These are phyloP conservation scores for Octodon degus DNA, from an alignment of 2,113 vertebrate species.

Conservation along the genomic window DNA sequence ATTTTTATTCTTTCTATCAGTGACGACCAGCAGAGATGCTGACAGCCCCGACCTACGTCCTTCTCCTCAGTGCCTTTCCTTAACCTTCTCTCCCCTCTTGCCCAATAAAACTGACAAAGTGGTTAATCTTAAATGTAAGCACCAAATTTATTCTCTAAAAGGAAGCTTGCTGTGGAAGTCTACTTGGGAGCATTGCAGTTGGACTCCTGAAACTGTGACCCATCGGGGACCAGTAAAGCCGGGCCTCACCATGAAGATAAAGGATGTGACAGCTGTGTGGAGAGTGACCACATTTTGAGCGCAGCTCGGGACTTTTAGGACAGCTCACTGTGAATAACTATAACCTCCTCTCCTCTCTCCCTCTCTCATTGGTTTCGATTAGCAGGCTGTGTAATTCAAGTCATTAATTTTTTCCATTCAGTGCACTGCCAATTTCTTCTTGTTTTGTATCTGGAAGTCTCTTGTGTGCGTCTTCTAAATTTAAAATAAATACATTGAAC, in stretches of 20 bases:
- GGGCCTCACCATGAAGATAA: background rate
- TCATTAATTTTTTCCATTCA: constrained; percentile 84
- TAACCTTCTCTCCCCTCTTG: background rate
- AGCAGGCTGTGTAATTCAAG: constrained; percentile 72
- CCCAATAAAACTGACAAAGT: background rate
- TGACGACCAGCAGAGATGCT: background rate
- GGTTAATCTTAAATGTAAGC: background rate
- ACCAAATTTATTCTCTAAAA: background rate
- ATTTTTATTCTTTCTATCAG: background rate
- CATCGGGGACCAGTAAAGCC: background rate
- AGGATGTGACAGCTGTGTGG: background rate
- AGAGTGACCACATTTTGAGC: constrained; percentile 25
- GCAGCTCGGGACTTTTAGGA: background rate
- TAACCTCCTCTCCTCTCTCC: constrained; percentile 37
- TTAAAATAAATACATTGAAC: constrained; percentile 83
- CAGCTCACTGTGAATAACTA: background rate
- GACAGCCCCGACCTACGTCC: background rate
- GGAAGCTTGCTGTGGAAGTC: background rate
- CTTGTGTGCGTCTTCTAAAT: constrained; percentile 73
- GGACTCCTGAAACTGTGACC: background rate
- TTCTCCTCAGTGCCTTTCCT: background rate
- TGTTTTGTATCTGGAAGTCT: constrained; percentile 80
- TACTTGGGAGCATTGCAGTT: background rate
- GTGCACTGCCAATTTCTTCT: constrained; percentile 76
- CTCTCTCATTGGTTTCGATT: constrained; percentile 59